These are phyloP conservation scores for Siniperca chuatsi DNA, from an alignment of 2,113 vertebrate genomes.

Conservation along the genomic window DNA sequence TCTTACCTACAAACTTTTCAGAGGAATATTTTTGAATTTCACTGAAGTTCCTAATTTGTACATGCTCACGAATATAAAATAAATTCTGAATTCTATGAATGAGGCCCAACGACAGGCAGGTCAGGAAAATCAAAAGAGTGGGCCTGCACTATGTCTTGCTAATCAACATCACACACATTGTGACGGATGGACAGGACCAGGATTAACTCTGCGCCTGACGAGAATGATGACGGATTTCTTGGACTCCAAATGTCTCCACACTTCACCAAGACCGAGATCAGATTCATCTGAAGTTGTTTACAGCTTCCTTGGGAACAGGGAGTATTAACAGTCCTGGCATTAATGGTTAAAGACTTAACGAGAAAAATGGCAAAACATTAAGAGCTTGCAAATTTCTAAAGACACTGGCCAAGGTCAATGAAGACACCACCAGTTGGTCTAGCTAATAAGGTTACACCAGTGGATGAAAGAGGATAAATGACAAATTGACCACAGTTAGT, in stretches of 20 bases:
- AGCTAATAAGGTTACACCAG: slow-evolving; percentile 14
- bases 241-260: slow-evolving; percentile 55
- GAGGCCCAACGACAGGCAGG: not conserved
- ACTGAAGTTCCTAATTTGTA: not conserved
- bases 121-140: slow-evolving; percentile 1
- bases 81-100: not conserved
- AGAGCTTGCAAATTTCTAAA: slow-evolving; percentile 52
- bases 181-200: slow-evolving; percentile 19
- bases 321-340: slow-evolving; percentile 68
- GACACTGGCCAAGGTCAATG: slow-evolving; percentile 49
- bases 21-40: not conserved
- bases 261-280: slow-evolving; percentile 44
- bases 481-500: not conserved
- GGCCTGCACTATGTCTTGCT: not conserved
- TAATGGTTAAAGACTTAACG: slow-evolving; percentile 51
- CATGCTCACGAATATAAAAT: not conserved
- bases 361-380: slow-evolving; percentile 55
- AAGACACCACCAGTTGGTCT: slow-evolving; percentile 3
- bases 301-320: slow-evolving; percentile 28
- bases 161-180: slow-evolving; percentile 7
- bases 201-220: slow-evolving; percentile 39
- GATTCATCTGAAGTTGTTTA: slow-evolving; percentile 58
- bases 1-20: no score
- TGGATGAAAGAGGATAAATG: not conserved
- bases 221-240: slow-evolving; percentile 62